These are phyloP conservation scores for Exaiptasia diaphana DNA, from an alignment of 64 coral and sea anemone genomes.

Conservation along the genomic window DNA sequence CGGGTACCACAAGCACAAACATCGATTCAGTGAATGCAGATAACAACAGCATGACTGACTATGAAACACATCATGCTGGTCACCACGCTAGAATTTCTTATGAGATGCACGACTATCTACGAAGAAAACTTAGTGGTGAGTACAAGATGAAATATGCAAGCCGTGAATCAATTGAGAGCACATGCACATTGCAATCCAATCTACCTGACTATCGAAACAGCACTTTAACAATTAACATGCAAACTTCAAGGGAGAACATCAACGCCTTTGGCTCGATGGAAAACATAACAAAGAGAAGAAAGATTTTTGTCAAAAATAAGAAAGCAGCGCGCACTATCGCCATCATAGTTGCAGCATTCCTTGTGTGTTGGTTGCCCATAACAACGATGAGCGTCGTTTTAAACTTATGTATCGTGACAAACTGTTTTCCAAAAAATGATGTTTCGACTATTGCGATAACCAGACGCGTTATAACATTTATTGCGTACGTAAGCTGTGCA, in stretches of 20 bases:
- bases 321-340: slow-evolving; percentile 12
- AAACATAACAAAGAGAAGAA: background rate
- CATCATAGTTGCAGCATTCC: background rate
- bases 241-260: background rate
- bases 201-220: background rate
- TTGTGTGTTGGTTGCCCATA: background rate
- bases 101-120: background rate
- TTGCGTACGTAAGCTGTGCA: background rate
- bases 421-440: background rate
- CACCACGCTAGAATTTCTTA: too few relatives aligned
- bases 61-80: too few relatives aligned
- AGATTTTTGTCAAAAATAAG: background rate
- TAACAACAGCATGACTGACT: too few relatives aligned
- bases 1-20: too few relatives aligned
- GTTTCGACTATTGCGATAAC: background rate
- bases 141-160: background rate
- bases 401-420: too few relatives aligned
- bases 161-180: background rate
- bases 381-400: background rate
- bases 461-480: background rate
- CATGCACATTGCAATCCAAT: background rate
- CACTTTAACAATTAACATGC: too few relatives aligned
- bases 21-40: too few relatives aligned
- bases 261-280: background rate
- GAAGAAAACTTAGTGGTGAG: background rate